Conservation (phyloP, 2,797 vertebrate genomes). For the Semotilus atromaculatus region DNA sequence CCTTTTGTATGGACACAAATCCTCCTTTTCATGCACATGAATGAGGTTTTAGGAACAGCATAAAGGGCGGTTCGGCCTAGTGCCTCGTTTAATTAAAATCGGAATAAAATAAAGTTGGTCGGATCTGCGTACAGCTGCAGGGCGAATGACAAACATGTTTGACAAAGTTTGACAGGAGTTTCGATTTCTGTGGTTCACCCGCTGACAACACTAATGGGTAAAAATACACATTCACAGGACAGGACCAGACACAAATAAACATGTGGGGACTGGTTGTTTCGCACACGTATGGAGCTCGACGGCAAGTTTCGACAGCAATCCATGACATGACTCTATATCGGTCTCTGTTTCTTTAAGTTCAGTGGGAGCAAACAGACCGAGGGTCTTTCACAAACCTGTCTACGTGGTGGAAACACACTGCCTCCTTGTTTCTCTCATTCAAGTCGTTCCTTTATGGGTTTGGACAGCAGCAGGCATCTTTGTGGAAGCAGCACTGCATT, state of each 20-base stretch:
- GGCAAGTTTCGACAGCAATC: slow-evolving; percentile 34
- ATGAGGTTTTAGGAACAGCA: slow-evolving; percentile 31
- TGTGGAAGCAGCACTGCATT: slow-evolving; percentile 37
- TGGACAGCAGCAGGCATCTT: slow-evolving; percentile 31
- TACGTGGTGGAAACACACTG: slow-evolving; percentile 24
- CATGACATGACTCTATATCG: slow-evolving; percentile 10
- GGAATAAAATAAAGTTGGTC: slow-evolving; percentile 16
- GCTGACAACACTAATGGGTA: slow-evolving; percentile 6
- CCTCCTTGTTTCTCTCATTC: slow-evolving; percentile 46
- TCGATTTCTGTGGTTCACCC: slow-evolving; percentile 26
- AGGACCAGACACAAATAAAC: slow-evolving; percentile 27
- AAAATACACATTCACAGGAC: slow-evolving; percentile 20
- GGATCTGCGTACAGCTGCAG: slow-evolving; percentile 22
- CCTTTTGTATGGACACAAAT: slow-evolving; percentile 49
- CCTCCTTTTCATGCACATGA: slow-evolving; percentile 39
- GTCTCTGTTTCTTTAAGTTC: slow-evolving; percentile 17
- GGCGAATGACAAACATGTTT: slow-evolving; percentile 20
- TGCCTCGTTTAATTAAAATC: slow-evolving; percentile 40
- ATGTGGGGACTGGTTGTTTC: slow-evolving; percentile 5
- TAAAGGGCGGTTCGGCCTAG: slow-evolving; percentile 31
- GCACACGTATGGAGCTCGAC: not conserved
- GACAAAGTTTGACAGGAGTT: slow-evolving; percentile 29
- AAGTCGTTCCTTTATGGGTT: not conserved
- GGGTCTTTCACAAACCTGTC: slow-evolving; percentile 11
- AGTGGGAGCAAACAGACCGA: slow-evolving; percentile 19